A percentile compares a stretch with the other conserved stretches of the same genome.
phyloP scores from a whole-genome alignment of 2,888 invertebrate genomes.

The Epinotia ramella region DNA sequence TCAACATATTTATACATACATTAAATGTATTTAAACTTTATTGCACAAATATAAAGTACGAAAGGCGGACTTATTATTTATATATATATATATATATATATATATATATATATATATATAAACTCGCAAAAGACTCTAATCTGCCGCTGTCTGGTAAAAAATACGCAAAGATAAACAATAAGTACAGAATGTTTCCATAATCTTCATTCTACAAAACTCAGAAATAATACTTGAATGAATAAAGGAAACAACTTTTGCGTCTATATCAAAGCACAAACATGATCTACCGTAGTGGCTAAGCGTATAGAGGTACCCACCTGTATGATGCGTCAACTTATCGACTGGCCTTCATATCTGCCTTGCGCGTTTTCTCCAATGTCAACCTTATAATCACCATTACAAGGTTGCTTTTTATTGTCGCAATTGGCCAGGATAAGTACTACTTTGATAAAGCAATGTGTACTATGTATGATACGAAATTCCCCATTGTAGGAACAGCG shows the following conservation, averaged over 20 bases:
- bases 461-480: conserved; percentile 27
- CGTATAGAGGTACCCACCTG: conserved; percentile 26
- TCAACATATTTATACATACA: no score
- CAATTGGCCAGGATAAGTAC: neutral
- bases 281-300: neutral
- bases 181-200: no score
- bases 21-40: no score
- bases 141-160: no score
- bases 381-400: neutral
- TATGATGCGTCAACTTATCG: neutral
- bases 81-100: no score
- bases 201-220: no score
- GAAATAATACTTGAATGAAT: neutral
- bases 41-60: no score
- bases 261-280: neutral
- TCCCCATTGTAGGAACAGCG: conserved; percentile 42
- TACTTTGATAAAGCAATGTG: neutral
- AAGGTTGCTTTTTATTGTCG: neutral
- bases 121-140: no score
- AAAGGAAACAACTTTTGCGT: neutral
- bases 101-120: no score
- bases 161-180: no score
- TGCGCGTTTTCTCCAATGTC: no score
- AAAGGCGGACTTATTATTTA: no score
- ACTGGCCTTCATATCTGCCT: neutral